Percentiles rank a stretch among this genome's conserved stretches.
These are phyloP conservation scores for Echinarachnius parma DNA, from an alignment of 53 echinoderm and acorn worm species.

Conservation along the genomic window DNA sequence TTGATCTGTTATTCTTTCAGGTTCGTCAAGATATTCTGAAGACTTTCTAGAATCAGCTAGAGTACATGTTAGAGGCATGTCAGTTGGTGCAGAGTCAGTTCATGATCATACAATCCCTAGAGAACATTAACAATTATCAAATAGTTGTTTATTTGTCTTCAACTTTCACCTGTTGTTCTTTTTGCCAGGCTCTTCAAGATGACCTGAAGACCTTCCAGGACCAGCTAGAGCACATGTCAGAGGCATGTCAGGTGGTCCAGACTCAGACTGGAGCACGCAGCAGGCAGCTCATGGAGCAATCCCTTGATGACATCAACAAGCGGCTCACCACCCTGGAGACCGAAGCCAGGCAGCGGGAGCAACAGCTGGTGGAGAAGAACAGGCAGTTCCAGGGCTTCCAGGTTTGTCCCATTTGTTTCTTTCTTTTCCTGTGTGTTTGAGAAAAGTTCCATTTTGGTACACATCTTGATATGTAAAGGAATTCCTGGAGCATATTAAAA, in stretches of 20 bases:
- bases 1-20: no score
- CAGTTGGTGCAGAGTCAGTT: slow-evolving; percentile 74
- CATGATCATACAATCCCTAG: no score
- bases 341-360: slow-evolving; percentile 83
- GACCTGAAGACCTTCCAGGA: slow-evolving; percentile 91
- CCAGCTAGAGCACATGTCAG: slow-evolving; percentile 82
- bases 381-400: slow-evolving; percentile 82
- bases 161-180: no score
- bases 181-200: slow-evolving; percentile 69
- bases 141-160: no score
- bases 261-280: slow-evolving; percentile 75
- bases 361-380: slow-evolving; percentile 76
- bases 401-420: slow-evolving; percentile 29
- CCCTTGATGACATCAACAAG: slow-evolving; percentile 74
- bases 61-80: slow-evolving; percentile 86
- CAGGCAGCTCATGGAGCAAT: slow-evolving; percentile 77
- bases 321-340: slow-evolving; percentile 88
- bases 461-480: no score
- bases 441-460: no score
- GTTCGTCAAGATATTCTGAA: slow-evolving; percentile 81
- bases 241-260: slow-evolving; percentile 81
- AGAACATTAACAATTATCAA: no score
- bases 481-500: no score
- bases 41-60: slow-evolving; percentile 85
- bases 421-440: background rate